Conservation (phyloP, 2,113 vertebrate species). For the Cebidichthys violaceus region DNA sequence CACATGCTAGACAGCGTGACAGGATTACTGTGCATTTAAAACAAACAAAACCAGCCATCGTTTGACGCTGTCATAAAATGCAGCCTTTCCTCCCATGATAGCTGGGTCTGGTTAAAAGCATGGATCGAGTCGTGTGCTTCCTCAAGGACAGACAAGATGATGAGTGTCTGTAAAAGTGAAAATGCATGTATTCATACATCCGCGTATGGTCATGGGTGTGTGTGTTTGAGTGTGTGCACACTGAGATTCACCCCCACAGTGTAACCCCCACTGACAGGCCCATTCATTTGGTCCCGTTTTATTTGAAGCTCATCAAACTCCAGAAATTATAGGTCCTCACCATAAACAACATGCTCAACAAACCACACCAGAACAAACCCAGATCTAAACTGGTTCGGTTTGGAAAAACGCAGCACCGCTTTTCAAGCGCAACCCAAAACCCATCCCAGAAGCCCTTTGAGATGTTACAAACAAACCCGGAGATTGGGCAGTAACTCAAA, state of each 20-base stretch:
- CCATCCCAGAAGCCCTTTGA: conserved; percentile 50
- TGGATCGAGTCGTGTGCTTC: conserved; percentile 48
- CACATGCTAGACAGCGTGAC: conserved; percentile 32
- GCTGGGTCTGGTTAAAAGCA: conserved; percentile 64
- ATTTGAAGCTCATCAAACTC: conserved; percentile 82
- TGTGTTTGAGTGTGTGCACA: conserved; percentile 3
- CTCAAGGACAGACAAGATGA: conserved; percentile 41
- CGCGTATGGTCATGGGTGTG: conserved; percentile 8
- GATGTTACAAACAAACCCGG: conserved; percentile 55
- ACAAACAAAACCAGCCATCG: conserved; percentile 70
- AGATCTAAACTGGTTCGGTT: conserved; percentile 65
- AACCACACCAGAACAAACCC: conserved; percentile 84
- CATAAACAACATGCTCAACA: conserved; percentile 85
- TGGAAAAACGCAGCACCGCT: conserved; percentile 41
- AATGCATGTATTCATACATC: conserved; percentile 47
- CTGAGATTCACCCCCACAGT: conserved; percentile 60
- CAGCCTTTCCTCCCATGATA: conserved; percentile 45
- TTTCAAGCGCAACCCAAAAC: conserved; percentile 63
- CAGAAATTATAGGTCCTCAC: conserved; percentile 81
- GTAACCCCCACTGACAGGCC: conserved; percentile 79
- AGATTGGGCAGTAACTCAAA: conserved; percentile 40
- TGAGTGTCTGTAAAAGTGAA: conserved; percentile 48
- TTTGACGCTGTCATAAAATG: conserved; percentile 65
- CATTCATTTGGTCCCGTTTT: conserved; percentile 81
- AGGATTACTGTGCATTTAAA: conserved; percentile 59